phyloP scores from a whole-genome alignment of 2,888 invertebrate species.

The Belgica antarctica region DNA sequence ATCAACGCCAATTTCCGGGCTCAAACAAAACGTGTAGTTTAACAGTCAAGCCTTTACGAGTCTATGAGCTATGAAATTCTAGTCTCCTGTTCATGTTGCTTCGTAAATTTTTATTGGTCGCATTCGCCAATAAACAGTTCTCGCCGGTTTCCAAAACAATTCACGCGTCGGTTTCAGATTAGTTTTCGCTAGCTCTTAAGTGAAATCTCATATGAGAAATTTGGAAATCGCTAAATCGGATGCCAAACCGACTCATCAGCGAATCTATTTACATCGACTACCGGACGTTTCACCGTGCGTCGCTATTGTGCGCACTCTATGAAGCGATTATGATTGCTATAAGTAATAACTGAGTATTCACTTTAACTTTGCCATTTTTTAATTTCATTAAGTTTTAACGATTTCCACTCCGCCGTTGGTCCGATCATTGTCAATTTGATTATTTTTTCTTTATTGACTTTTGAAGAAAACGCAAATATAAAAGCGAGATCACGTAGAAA shows the following conservation, averaged over 20 bases:
- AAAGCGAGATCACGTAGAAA: constrained; percentile 14
- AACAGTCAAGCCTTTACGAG: too few relatives aligned
- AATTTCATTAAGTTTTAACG: constrained; percentile 26
- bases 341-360: neutral
- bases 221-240: neutral
- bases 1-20: too few relatives aligned
- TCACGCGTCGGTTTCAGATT: neutral
- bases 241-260: neutral
- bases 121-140: neutral
- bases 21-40: too few relatives aligned
- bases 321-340: neutral
- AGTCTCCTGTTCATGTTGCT: too few relatives aligned
- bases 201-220: neutral
- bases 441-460: neutral
- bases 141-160: neutral
- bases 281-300: neutral
- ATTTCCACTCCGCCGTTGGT: constrained; percentile 12
- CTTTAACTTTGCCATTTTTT: neutral
- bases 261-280: neutral
- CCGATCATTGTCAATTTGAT: constrained; percentile 16
- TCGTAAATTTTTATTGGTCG: neutral
- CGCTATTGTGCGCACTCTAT: neutral
- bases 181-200: neutral
- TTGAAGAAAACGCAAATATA: neutral
- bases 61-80: too few relatives aligned